phyloP scores from a whole-genome alignment of 2,797 vertebrate species.

The Steatocranus sp. region DNA sequence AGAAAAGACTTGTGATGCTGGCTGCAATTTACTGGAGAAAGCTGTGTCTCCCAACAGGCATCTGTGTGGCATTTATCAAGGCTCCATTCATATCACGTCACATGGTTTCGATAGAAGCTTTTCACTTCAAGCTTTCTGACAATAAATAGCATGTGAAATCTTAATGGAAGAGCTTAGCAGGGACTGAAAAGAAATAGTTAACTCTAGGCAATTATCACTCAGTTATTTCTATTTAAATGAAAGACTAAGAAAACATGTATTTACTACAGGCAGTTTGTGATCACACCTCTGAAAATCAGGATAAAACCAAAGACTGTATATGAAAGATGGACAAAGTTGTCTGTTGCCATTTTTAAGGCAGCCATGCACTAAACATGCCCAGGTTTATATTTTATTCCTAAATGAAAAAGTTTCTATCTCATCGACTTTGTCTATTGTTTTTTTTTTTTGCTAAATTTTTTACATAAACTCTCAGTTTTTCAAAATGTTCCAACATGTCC shows the following conservation, averaged over 20 bases:
- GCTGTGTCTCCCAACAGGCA: neutral
- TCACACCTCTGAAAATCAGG: neutral
- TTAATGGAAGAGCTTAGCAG: accelerated
- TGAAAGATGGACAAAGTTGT: neutral
- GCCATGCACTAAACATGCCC: neutral
- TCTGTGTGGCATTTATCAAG: neutral
- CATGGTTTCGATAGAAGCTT: neutral
- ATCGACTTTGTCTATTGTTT: neutral
- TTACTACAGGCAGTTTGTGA: neutral
- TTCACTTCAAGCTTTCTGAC: neutral
- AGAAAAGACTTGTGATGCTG: neutral
- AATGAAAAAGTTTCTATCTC: neutral
- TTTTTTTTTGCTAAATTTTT: neutral
- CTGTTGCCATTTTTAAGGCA: neutral
- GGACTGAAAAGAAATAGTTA: neutral
- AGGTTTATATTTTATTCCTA: neutral
- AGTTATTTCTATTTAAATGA: neutral
- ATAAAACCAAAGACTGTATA: neutral
- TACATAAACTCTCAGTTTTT: neutral
- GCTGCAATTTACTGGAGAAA: neutral
- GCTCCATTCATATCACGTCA: neutral
- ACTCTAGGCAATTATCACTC: neutral
- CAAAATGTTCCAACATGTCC: neutral
- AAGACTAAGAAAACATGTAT: neutral
- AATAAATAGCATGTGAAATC: neutral